Base-by-base conservation (phyloP, 2,797 vertebrate genomes). In the Sebastes paucispinis region DNA sequence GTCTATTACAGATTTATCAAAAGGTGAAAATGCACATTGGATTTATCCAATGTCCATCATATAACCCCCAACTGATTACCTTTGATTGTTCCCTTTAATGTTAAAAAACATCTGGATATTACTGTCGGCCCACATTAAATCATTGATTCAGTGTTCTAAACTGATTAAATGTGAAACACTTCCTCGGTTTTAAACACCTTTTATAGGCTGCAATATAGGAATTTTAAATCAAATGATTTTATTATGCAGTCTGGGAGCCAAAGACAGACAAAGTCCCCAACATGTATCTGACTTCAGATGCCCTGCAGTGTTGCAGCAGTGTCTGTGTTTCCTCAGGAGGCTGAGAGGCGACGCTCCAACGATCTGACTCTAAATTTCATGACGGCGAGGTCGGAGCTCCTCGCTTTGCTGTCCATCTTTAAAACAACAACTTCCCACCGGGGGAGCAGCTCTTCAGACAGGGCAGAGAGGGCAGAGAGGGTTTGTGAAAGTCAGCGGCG, bases 371-470 rank as follows among this genome's bases (percentile, higher is more conserved):
- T 9, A 68, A 52, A 4, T 60, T 70, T 70, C 39, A 20, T 6
- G 60, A 39, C 55, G 29, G 24, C 18, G 14, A 58, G 58, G 58
- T 43, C 10, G 52, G 52, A 3, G 43, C 75, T 58, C 57, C 58
- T 79, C 27, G 55, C 62, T 80, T 74, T 24, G 77, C 70, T 25
- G 60, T 86, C 80, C 68, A 22, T 67, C 67, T 80, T 80, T 63
- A 83, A 54, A 86, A 76, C 68, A 69, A 81, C 78, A 34, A 54
- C 68, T 55, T 73, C 68, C 79, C 73, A 13, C 3, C 1, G 36
- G 77, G 79, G 69, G 76, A 64, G 64, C 63, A 66, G 32, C 75
- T 54, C 62, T 52, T 43, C 47, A 9, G 36, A 25, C 55, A 5
- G 62, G 20, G 20, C 74, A n/a, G 60, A 63, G 32, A 58, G 43